A percentile compares a stretch with the other conserved stretches of the same genome.
Conservation (phyloP, 2,797 vertebrate species). For the Pelochelys cantorii region DNA sequence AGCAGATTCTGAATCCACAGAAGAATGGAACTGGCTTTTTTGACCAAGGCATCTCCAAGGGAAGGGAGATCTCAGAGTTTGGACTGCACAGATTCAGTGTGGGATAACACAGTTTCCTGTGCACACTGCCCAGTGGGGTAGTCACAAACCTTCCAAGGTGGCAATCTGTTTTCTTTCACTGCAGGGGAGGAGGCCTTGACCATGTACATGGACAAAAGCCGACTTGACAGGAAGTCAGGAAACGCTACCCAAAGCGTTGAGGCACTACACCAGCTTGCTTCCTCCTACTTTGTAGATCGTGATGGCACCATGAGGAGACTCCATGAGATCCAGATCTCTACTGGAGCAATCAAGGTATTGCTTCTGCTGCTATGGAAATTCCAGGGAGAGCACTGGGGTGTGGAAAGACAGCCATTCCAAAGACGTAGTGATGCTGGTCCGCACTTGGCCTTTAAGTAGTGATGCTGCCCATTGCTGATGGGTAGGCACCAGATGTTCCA, state of each 20-base stretch:
- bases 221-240: conserved; percentile 93
- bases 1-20: neutral
- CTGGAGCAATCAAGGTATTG: conserved; percentile 96
- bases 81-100: neutral
- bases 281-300: conserved; percentile 98
- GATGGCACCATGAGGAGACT: conserved; percentile 98
- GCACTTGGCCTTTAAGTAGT: neutral
- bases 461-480: neutral
- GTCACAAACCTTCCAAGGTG: neutral
- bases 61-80: fast-evolving
- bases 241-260: conserved; percentile 97
- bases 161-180: conserved; percentile 16
- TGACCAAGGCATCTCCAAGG: neutral
- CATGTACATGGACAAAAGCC: conserved; percentile 99
- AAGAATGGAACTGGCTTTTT: neutral
- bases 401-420: fast-evolving
- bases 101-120: fast-evolving
- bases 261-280: conserved; percentile 97
- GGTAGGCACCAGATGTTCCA: neutral
- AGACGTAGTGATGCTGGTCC: neutral
- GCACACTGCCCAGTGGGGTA: neutral
- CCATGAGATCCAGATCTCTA: conserved; percentile 99
- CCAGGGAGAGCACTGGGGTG: neutral
- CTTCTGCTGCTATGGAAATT: neutral
- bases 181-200: conserved; percentile 98